Percentiles rank a stretch among this genome's conserved stretches.
Evolutionary conservation across 1,140 invertebrate genomes (phyloP).

Genomic region (Andricus grossulariae): DNA sequence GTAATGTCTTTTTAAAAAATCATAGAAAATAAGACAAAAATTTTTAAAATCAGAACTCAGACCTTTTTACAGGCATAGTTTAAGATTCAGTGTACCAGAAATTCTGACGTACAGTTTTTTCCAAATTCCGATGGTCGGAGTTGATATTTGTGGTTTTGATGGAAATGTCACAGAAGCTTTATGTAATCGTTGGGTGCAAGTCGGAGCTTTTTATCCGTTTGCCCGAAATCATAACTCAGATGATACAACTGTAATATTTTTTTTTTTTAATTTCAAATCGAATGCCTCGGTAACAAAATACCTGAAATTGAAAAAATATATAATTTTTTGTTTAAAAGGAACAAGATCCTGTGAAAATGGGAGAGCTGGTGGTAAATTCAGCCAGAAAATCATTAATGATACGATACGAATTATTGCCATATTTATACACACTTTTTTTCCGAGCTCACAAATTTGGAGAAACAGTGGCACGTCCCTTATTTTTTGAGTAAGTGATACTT

Average conservation of each 20-base stretch:
- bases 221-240: constrained; percentile 90
- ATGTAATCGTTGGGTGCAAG: constrained; percentile 88
- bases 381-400: constrained; percentile 80
- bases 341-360: constrained; percentile 87
- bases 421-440: constrained; percentile 89
- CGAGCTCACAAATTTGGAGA: constrained; percentile 82
- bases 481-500: constrained; percentile 83
- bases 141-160: constrained; percentile 93
- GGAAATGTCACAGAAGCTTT: constrained; percentile 84
- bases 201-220: constrained; percentile 93
- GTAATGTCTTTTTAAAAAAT: neutral
- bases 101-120: constrained; percentile 89
- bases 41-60: neutral
- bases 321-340: constrained; percentile 75
- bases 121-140: constrained; percentile 90
- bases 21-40: too few species aligned
- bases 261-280: constrained; percentile 28
- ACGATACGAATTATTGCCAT: constrained; percentile 87
- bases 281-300: constrained; percentile 3
- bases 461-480: constrained; percentile 86
- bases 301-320: constrained; percentile 34
- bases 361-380: constrained; percentile 80
- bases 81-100: constrained; percentile 76
- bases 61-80: constrained; percentile 62
- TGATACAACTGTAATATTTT: constrained; percentile 79